Percentiles rank a stretch among this genome's conserved stretches.
Evolutionary conservation across 2,797 vertebrate species (phyloP).

Genomic region (Echiichthys vipera): DNA sequence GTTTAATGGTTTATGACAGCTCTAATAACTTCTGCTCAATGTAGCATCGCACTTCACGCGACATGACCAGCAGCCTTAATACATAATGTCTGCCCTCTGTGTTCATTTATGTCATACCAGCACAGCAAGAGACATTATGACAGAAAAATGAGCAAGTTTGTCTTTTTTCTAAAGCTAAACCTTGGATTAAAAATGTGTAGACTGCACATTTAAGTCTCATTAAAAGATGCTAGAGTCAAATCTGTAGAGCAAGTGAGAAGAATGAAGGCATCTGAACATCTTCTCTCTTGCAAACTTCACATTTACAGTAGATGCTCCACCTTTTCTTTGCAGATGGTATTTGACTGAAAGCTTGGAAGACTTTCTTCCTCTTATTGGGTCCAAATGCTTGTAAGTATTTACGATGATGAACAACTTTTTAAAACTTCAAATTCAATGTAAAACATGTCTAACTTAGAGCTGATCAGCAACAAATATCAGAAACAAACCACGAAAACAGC

Average conservation of each 20-base stretch:
- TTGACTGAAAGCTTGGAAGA: background rate
- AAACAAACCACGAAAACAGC: background rate
- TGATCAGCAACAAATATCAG: background rate
- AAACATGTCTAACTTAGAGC: background rate
- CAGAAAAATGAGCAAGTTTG: background rate
- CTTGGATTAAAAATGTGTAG: background rate
- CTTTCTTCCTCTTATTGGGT: background rate
- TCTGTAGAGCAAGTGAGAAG: background rate
- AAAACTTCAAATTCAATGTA: background rate
- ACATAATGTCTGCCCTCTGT: conserved; percentile 16
- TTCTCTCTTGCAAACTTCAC: background rate
- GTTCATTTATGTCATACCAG: background rate
- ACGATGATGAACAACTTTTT: background rate
- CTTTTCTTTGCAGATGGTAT: background rate
- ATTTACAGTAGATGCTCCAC: background rate
- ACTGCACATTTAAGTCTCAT: background rate
- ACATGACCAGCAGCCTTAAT: conserved; percentile 33
- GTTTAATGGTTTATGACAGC: conserved; percentile 57
- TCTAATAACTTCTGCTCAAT: conserved; percentile 57
- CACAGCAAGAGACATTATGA: background rate
- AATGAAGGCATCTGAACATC: background rate
- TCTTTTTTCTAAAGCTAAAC: background rate
- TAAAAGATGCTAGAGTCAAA: background rate
- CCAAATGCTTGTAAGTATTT: background rate
- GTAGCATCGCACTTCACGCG: conserved; percentile 31